phyloP scores from a whole-genome alignment of 2,113 vertebrate species.

The Lagopus muta region DNA sequence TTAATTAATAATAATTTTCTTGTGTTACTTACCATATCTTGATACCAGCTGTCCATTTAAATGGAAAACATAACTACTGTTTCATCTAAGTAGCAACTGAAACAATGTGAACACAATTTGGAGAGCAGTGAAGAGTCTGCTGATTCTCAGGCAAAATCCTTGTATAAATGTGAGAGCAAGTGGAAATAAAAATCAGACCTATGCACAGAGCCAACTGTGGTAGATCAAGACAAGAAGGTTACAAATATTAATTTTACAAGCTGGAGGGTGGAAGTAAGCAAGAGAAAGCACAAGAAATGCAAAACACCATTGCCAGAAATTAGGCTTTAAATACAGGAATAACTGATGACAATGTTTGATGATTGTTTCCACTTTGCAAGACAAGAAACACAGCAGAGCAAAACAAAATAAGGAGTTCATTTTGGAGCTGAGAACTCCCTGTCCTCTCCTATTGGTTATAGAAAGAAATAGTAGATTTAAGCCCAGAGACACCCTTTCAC shows the following conservation, averaged over 20 bases:
- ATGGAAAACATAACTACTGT: neutral
- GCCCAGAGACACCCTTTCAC: neutral
- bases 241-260: neutral
- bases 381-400: neutral
- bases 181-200: neutral
- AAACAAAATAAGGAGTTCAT: neutral
- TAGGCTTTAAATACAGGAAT: neutral
- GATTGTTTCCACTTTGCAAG: neutral
- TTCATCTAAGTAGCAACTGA: neutral
- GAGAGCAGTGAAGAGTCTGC: neutral
- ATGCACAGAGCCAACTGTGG: neutral
- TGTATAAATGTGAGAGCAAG: neutral
- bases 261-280: neutral
- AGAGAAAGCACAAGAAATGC: neutral
- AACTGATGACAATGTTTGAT: neutral
- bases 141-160: neutral
- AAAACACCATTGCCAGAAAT: neutral
- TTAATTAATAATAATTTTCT: neutral
- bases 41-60: neutral
- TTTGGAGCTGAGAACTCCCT: slow-evolving; percentile 9
- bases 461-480: too few relatives aligned
- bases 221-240: neutral
- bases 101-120: neutral
- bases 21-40: neutral
- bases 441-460: neutral